A percentile compares a stretch with the other conserved stretches of the same genome.
phyloP scores from a whole-genome alignment of 1,140 invertebrate genomes.

The Diuraphis noxia region DNA sequence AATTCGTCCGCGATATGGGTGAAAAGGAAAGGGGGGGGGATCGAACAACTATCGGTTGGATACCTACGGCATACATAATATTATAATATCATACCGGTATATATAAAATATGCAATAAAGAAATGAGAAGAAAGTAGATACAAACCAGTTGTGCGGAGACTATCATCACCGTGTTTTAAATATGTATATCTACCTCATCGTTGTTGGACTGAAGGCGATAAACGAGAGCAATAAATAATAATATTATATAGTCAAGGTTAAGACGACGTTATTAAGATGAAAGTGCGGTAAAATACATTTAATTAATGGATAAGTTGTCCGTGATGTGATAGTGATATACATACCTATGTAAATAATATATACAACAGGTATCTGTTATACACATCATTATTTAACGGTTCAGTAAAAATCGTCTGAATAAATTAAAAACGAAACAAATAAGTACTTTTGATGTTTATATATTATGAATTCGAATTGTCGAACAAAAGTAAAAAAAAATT shows the following conservation, averaged over 20 bases:
- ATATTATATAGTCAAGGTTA: slow-evolving; percentile 5
- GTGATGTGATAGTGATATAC: neutral
- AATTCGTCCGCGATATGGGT: neutral
- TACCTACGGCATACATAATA: neutral
- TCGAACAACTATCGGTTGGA: neutral
- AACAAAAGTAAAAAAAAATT: neutral
- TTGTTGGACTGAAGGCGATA: neutral
- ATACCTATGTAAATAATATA: no score
- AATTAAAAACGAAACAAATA: neutral
- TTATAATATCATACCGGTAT: neutral
- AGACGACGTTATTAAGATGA: neutral
- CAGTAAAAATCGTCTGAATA: neutral
- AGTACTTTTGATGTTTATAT: neutral
- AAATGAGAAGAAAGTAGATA: slow-evolving; percentile 43
- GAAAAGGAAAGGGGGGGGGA: neutral
- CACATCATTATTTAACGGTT: neutral
- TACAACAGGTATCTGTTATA: no score
- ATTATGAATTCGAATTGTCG: neutral
- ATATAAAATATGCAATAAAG: slow-evolving; percentile 18
- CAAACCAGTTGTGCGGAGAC: neutral
- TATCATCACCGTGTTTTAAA: slow-evolving; percentile 7
- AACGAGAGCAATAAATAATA: slow-evolving; percentile 39
- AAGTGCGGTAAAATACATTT: neutral
- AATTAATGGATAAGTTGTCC: neutral
- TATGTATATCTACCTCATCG: neutral